These are phyloP conservation scores for Drosophila nigrodunni DNA, from an alignment of 1,140 invertebrate genomes.

Conservation along the genomic window DNA sequence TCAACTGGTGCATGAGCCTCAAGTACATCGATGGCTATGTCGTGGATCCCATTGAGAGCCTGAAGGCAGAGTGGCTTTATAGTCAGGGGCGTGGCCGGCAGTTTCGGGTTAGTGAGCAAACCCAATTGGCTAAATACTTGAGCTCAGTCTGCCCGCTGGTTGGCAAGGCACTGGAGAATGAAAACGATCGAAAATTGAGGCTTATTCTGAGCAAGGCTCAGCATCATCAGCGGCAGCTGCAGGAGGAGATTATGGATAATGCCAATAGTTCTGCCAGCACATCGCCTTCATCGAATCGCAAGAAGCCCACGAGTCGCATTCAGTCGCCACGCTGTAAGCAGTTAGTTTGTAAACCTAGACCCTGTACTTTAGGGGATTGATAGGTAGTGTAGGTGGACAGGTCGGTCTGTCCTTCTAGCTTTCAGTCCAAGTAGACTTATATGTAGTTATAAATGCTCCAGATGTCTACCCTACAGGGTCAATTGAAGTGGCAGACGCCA, in stretches of 20 bases:
- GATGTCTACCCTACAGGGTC: too few relatives aligned
- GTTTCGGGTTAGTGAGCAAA: constrained; percentile 93
- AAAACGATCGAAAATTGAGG: constrained; percentile 93
- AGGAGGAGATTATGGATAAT: constrained; percentile 87
- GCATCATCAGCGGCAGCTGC: constrained; percentile 93
- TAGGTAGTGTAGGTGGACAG: too few relatives aligned
- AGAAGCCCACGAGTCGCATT: constrained; percentile 80
- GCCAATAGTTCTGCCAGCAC: constrained; percentile 77
- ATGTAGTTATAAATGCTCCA: too few relatives aligned
- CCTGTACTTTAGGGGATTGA: too few relatives aligned
- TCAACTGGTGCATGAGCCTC: constrained; percentile 96
- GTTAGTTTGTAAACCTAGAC: too few relatives aligned
- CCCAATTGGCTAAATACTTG: constrained; percentile 92
- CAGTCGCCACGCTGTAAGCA: constrained; percentile 81
- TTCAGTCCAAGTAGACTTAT: too few relatives aligned
- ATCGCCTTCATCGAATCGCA: constrained; percentile 78
- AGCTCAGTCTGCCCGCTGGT: constrained; percentile 91
- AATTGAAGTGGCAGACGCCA: too few relatives aligned
- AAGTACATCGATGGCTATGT: constrained; percentile 94
- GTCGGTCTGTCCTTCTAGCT: too few relatives aligned
- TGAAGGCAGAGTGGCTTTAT: constrained; percentile 97
- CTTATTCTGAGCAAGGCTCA: constrained; percentile 95
- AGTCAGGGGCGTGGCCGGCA: constrained; percentile 95
- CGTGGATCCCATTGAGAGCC: constrained; percentile 94
- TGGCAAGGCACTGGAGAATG: constrained; percentile 91